Evolutionary conservation across 2,888 invertebrate species (phyloP), one percentile per base, ranked within the genome.

Genomic region (Ennomos erosarius): DNA sequence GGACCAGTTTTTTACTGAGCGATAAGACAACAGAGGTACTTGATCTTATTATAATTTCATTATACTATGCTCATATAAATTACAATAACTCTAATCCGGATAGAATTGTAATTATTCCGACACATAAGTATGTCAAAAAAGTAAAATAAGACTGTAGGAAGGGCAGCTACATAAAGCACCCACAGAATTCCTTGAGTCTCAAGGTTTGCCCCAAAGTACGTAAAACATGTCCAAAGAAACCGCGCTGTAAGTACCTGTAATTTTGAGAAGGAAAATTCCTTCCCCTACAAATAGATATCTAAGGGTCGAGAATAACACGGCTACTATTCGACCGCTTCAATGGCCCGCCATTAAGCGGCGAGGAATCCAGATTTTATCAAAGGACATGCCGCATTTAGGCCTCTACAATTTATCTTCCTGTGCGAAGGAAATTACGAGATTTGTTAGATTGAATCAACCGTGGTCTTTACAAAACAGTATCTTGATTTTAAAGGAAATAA

Each of bases 351-450:
- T 65, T 59, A 62, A 53, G 42, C 43, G 44, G 47, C 45, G 49
- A 9, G 39, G 50, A 56, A 60, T 50, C 58, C 65, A 56, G 56
- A 66, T 66, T 63, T 61, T 66, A 66, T 63, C 63, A 63, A 56
- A 56, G 58, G 59, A 55, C 55, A 55, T 46, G 48, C 58, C 63
- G 61, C 43, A 59, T 61, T 56, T 49, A 59, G 46, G 44, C 46
- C 52, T 55, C 49, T n/a, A 16, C 42, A 49, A 66, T 66, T 57
- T 64, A 64, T 66, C 63, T 63, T 61, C 48, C 43, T 56, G 39
- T 35, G 40, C 48, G 33, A 16, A 59, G 58, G 59, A 59, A 59
- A 55, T 61, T 42, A 36, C 48, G 42, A 54, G 58, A 62, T 62
- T 58, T 62, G 55, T 65, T 50, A 55, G 45, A 62, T 62, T 60